Evolutionary conservation across 2,888 invertebrate genomes (phyloP).

Genomic region (Archaeoteleia sp.): DNA sequence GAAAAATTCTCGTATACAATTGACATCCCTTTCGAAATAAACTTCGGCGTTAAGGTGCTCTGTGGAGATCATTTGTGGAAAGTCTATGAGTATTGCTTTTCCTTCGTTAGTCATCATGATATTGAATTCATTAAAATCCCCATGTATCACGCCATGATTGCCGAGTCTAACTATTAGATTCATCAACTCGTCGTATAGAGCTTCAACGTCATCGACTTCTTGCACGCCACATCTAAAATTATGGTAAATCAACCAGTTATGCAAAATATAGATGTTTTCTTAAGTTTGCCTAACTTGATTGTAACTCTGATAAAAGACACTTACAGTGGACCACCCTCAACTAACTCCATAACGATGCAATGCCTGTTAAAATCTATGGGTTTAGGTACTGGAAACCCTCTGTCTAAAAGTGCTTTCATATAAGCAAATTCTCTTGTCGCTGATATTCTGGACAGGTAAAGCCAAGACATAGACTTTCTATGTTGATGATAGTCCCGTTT

Average conservation of each 20-base stretch:
- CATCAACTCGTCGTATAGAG: conserved; percentile 95
- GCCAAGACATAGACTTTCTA: conserved; percentile 92
- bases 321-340: conserved; percentile 88
- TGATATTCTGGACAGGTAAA: conserved; percentile 96
- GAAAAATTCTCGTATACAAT: conserved; percentile 93
- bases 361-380: conserved; percentile 97
- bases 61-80: conserved; percentile 99
- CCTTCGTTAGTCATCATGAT: conserved; percentile 90
- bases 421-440: conserved; percentile 98
- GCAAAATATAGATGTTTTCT: no score
- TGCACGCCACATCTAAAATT: conserved; percentile 77
- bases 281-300: no score
- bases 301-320: no score
- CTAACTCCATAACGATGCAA: conserved; percentile 96
- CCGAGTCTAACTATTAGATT: conserved; percentile 92
- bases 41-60: conserved; percentile 93
- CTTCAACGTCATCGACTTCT: conserved; percentile 82
- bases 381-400: conserved; percentile 95
- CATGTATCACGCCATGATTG: conserved; percentile 97
- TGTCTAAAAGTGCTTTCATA: conserved; percentile 93
- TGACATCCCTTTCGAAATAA: conserved; percentile 96
- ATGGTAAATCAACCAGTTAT: no score
- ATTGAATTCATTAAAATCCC: conserved; percentile 99
- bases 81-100: conserved; percentile 94
- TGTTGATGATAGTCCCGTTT: conserved; percentile 98